These are phyloP conservation scores for Adela reaumurella DNA, from an alignment of 2,888 invertebrate genomes.

Conservation along the genomic window DNA sequence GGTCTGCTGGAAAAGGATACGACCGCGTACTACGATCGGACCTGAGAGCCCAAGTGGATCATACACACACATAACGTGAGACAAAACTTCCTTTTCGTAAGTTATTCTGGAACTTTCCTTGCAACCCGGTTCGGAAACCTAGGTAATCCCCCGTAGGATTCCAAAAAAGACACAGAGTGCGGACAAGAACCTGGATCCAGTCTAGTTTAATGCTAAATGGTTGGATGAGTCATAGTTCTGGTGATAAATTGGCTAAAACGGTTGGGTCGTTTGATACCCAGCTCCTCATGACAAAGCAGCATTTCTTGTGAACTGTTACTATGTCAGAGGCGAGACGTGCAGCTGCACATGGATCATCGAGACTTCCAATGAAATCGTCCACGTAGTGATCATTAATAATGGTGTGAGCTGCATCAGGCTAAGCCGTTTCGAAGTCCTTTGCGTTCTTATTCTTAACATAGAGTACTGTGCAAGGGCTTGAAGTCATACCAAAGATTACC, in stretches of 20 bases:
- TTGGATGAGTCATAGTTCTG: not conserved
- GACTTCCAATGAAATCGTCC: constrained; percentile 9
- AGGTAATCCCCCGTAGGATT: not conserved
- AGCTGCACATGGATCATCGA: constrained; percentile 6
- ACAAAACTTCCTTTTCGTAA: not conserved
- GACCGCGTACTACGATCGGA: not conserved
- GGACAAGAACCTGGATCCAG: not conserved
- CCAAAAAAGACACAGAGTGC: not conserved
- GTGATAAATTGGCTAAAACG: not conserved
- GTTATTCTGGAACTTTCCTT: not conserved
- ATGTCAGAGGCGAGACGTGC: constrained; percentile 1
- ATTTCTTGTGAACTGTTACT: not conserved
- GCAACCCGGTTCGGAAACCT: not conserved
- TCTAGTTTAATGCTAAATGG: not conserved
- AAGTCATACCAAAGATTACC: constrained; percentile 11
- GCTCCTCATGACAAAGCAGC: not conserved
- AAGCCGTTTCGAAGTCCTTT: constrained; percentile 1
- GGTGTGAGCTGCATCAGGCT: constrained; percentile 6
- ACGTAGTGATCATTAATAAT: constrained; percentile 7
- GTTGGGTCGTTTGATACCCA: not conserved
- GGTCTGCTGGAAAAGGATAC: not conserved
- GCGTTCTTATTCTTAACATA: constrained; percentile 11
- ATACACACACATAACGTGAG: not conserved
- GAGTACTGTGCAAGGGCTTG: constrained; percentile 10
- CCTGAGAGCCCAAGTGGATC: not conserved